A percentile compares a stretch with the other conserved stretches of the same genome.
Evolutionary conservation across 2,888 invertebrate genomes (phyloP).

Genomic region (Rhimphoctona megacephalus): DNA sequence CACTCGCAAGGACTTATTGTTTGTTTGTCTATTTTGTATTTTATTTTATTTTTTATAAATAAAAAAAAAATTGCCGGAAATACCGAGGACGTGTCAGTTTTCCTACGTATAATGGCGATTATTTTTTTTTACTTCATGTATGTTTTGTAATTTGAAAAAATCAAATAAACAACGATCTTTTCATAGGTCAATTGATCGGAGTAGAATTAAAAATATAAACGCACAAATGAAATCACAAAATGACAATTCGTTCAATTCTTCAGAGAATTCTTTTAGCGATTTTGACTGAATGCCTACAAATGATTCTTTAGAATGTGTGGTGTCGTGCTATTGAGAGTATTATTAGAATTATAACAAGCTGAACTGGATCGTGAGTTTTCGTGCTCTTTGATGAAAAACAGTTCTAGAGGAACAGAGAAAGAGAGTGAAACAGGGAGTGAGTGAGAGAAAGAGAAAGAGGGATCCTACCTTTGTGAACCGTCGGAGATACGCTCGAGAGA

Average conservation of each 20-base stretch:
- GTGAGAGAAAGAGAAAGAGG: background rate
- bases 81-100: no score
- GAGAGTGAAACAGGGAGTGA: background rate
- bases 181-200: no score
- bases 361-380: slow-evolving; percentile 35
- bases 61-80: background rate
- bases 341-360: slow-evolving; percentile 1
- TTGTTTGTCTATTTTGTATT: background rate
- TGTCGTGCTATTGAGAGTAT: background rate
- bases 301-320: background rate
- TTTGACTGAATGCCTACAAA: background rate
- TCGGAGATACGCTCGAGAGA: slow-evolving; percentile 59
- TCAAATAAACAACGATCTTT: background rate
- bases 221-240: background rate
- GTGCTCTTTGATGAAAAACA: slow-evolving; percentile 10
- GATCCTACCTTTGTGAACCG: slow-evolving; percentile 52
- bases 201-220: background rate
- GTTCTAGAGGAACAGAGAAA: background rate
- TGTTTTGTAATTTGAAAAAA: background rate
- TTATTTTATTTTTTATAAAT: background rate
- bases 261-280: background rate
- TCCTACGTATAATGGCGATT: no score
- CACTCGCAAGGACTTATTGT: background rate
- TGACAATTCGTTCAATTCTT: background rate
- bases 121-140: background rate